These are phyloP conservation scores for Ancistrus triradiatus DNA, from an alignment of 2,113 vertebrate genomes.

Conservation along the genomic window DNA sequence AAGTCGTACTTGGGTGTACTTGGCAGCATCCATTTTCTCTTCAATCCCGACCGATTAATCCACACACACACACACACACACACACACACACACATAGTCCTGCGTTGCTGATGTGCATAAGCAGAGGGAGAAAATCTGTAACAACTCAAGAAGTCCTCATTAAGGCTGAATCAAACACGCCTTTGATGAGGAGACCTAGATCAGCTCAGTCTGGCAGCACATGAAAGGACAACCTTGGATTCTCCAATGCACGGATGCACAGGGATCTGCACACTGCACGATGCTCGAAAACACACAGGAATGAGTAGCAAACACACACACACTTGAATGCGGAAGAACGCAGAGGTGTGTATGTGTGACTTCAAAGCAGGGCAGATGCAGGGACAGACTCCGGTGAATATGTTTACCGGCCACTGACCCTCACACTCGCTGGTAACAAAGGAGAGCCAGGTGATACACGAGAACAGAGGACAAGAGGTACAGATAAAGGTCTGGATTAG, in stretches of 20 bases:
- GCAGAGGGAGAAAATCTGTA: constrained; percentile 44
- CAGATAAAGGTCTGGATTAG: background rate
- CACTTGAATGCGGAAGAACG: constrained; percentile 45
- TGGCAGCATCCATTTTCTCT: background rate
- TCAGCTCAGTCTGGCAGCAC: constrained; percentile 68
- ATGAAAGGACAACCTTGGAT: constrained; percentile 73
- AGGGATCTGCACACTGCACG: constrained; percentile 47
- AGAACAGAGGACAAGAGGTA: background rate
- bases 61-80: background rate
- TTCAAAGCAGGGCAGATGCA: constrained; percentile 73
- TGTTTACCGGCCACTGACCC: constrained; percentile 69
- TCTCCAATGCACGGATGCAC: constrained; percentile 62
- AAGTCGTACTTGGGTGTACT: no score
- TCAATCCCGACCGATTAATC: no score
- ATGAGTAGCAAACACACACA: constrained; percentile 33
- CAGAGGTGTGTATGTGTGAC: constrained; percentile 66
- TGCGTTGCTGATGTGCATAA: constrained; percentile 46
- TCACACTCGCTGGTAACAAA: constrained; percentile 49
- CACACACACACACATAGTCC: no score
- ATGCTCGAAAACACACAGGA: constrained; percentile 15
- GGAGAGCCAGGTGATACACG: background rate
- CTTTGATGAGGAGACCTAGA: constrained; percentile 68
- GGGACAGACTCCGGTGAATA: constrained; percentile 70
- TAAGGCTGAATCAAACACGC: constrained; percentile 66
- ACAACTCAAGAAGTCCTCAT: constrained; percentile 62